These are phyloP conservation scores for Epirrhoe alternata DNA, from an alignment of 2,888 invertebrate species.

Conservation along the genomic window DNA sequence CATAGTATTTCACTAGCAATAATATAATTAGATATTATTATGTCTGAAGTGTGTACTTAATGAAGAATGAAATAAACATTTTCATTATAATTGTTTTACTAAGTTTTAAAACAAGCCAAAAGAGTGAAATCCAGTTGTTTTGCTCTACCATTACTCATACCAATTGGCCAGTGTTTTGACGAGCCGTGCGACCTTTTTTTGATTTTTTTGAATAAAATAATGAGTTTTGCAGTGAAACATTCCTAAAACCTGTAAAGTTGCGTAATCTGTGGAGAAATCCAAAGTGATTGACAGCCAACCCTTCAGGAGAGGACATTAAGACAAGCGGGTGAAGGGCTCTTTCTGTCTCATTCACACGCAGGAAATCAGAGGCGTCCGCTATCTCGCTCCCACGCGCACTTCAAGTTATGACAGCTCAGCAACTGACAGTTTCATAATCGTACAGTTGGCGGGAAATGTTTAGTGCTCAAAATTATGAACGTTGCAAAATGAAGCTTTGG, in stretches of 20 bases:
- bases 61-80: no score
- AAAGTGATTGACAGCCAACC: slow-evolving; percentile 41
- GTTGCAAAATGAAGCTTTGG: slow-evolving; percentile 27
- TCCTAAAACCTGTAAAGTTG: neutral
- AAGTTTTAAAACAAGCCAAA: no score
- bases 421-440: slow-evolving; percentile 43
- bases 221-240: neutral
- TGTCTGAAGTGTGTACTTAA: no score
- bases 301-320: slow-evolving; percentile 42
- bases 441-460: slow-evolving; percentile 36
- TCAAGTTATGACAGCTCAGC: slow-evolving; percentile 42
- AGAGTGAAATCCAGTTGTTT: no score
- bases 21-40: no score
- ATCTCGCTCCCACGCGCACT: slow-evolving; percentile 47
- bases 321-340: slow-evolving; percentile 37
- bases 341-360: slow-evolving; percentile 36
- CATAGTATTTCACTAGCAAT: no score
- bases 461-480: slow-evolving; percentile 29
- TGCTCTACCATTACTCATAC: no score
- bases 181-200: neutral
- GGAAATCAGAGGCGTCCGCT: slow-evolving; percentile 17
- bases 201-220: neutral
- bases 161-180: neutral
- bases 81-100: no score
- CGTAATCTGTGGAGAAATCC: slow-evolving; percentile 23